Evolutionary conservation across 2,888 invertebrate species (phyloP).

Genomic region (Teleogryllus oceanicus): DNA sequence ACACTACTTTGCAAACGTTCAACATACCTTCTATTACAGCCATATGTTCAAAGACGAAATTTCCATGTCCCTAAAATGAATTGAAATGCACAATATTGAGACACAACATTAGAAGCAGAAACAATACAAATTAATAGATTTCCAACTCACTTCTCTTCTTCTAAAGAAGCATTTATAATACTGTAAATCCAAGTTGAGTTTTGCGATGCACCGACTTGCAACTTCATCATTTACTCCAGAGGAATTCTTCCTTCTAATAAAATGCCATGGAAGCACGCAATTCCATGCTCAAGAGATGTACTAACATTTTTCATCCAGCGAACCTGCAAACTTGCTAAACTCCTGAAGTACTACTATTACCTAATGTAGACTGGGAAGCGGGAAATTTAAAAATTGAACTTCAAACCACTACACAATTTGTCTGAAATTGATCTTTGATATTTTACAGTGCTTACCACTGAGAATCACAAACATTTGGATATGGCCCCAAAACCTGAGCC

Average conservation of each 20-base stretch:
- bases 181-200: constrained; percentile 64
- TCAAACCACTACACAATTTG: no score
- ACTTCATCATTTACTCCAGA: constrained; percentile 33
- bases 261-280: constrained; percentile 40
- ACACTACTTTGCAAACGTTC: constrained; percentile 66
- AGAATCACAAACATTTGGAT: constrained; percentile 47
- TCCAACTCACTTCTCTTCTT: constrained; percentile 48
- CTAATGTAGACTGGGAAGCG: neutral
- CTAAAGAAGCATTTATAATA: constrained; percentile 43
- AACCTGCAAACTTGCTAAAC: constrained; percentile 55
- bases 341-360: constrained; percentile 26
- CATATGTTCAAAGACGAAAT: constrained; percentile 75
- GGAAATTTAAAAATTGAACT: neutral
- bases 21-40: constrained; percentile 69
- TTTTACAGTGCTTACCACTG: constrained; percentile 26
- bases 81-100: no score
- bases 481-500: constrained; percentile 41
- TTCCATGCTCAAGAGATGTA: constrained; percentile 53
- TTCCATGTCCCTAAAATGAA: constrained; percentile 58
- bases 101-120: no score
- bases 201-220: constrained; percentile 43
- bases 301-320: constrained; percentile 55
- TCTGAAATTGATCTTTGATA: neutral
- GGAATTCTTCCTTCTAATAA: constrained; percentile 21
- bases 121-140: constrained; percentile 20